Percentiles rank a stretch among this genome's conserved stretches.
Evolutionary conservation across 2,888 invertebrate genomes (phyloP).

Genomic region (Drosophila macrospina): DNA sequence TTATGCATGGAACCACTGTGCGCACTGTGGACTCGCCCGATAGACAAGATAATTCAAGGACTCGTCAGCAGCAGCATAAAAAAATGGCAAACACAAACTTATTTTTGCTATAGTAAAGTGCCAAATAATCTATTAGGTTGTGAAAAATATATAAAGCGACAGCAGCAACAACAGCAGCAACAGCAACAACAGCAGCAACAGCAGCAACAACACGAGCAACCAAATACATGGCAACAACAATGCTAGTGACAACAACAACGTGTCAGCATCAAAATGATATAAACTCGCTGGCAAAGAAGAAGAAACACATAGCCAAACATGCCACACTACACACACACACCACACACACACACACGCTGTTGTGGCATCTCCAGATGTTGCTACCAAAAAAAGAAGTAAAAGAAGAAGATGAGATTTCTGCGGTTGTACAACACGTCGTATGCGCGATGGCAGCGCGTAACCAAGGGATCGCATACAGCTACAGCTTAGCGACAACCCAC

Average conservation of each 20-base stretch:
- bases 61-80: conserved; percentile 13
- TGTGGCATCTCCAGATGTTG: conserved; percentile 53
- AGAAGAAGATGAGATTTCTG: conserved; percentile 5
- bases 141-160: conserved; percentile 35
- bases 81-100: conserved; percentile 31
- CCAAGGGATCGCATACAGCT: conserved; percentile 36
- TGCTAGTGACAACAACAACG: conserved; percentile 52
- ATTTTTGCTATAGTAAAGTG: conserved; percentile 39
- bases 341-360: conserved; percentile 54
- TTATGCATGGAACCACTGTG: conserved; percentile 16
- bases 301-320: conserved; percentile 49
- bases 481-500: conserved; percentile 38
- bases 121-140: conserved; percentile 63
- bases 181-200: too few species aligned
- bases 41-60: conserved; percentile 32
- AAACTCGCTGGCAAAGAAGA: conserved; percentile 39
- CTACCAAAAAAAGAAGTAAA: conserved; percentile 7
- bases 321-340: conserved; percentile 49
- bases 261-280: conserved; percentile 59
- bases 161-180: conserved; percentile 35
- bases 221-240: conserved; percentile 2
- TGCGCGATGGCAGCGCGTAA: conserved; percentile 33
- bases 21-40: background rate
- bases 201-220: conserved; percentile 22
- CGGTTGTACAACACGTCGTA: conserved; percentile 54